A percentile compares a stretch with the other conserved stretches of the same genome.
Conservation (phyloP, 2,113 vertebrate species). For the Heterocephalus glaber region DNA sequence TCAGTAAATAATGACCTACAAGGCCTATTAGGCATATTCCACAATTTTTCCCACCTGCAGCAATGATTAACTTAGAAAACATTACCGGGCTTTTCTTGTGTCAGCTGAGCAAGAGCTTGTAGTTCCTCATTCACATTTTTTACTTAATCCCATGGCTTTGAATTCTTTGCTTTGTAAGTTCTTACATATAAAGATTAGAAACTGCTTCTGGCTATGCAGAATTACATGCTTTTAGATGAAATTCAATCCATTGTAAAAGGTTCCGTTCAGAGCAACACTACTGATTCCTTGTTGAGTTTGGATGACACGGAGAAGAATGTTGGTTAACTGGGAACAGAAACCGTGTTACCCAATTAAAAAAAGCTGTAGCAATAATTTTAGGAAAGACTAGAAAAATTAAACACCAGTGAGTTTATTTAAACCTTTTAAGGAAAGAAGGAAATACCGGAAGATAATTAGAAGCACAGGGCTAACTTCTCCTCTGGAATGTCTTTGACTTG, state of each 20-base stretch:
- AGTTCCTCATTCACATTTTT: slow-evolving; percentile 86
- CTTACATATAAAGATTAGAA: slow-evolving; percentile 87
- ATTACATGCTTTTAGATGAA: slow-evolving; percentile 88
- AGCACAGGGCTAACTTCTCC: slow-evolving; percentile 60
- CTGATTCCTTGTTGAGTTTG: slow-evolving; percentile 79
- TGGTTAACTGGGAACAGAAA: slow-evolving; percentile 76
- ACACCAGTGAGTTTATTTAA: slow-evolving; percentile 82
- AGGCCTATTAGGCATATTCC: slow-evolving; percentile 74
- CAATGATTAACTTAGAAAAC: slow-evolving; percentile 83
- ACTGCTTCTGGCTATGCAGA: slow-evolving; percentile 84
- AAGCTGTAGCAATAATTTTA: slow-evolving; percentile 76
- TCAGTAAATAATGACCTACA: slow-evolving; percentile 81
- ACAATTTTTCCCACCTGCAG: slow-evolving; percentile 78
- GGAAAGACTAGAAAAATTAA: slow-evolving; percentile 77
- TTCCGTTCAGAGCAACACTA: slow-evolving; percentile 81
- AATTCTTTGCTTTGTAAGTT: slow-evolving; percentile 85
- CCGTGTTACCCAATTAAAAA: slow-evolving; percentile 71
- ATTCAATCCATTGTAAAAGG: slow-evolving; percentile 85
- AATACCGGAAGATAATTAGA: slow-evolving; percentile 77
- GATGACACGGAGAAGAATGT: slow-evolving; percentile 80
- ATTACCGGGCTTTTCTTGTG: slow-evolving; percentile 77
- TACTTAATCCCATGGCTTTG: slow-evolving; percentile 87
- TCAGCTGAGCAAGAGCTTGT: slow-evolving; percentile 81
- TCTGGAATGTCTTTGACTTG: slow-evolving; percentile 70
- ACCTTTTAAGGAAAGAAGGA: slow-evolving; percentile 78